A percentile compares a stretch with the other conserved stretches of the same genome.
These are phyloP conservation scores for Pygocentrus nattereri DNA, from an alignment of 2,797 vertebrate species.

Conservation along the genomic window DNA sequence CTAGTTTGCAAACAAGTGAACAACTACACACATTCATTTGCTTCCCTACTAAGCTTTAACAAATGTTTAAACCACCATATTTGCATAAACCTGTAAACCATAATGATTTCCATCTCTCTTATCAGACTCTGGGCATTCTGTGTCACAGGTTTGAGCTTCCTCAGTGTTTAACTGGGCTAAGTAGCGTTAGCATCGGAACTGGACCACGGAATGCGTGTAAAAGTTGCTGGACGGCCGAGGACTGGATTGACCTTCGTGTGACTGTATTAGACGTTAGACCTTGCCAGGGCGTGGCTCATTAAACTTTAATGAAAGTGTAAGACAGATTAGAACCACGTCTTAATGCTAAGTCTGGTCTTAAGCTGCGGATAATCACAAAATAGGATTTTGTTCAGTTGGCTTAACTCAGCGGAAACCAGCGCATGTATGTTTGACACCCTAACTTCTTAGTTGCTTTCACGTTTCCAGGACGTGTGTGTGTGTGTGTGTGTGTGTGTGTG, in stretches of 20 bases:
- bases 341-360: slow-evolving; percentile 40
- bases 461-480: background rate
- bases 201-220: background rate
- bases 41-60: too few species aligned
- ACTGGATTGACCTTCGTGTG: background rate
- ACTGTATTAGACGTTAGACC: background rate
- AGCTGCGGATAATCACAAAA: slow-evolving; percentile 48
- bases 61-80: too few species aligned
- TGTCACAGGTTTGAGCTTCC: too few species aligned
- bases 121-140: too few species aligned
- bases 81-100: too few species aligned
- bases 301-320: slow-evolving; percentile 42
- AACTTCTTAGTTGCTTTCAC: background rate
- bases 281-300: slow-evolving; percentile 30
- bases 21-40: too few species aligned
- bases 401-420: background rate
- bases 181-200: background rate
- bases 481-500: background rate
- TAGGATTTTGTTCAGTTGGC: slow-evolving; percentile 29
- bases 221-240: background rate
- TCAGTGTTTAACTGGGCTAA: background rate
- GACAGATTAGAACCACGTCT: slow-evolving; percentile 32
- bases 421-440: background rate
- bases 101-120: too few species aligned
- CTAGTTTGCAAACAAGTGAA: too few species aligned